Evolutionary conservation across 1,140 invertebrate species (phyloP), one percentile per base, ranked within the genome.

Genomic region (Sipha flava): DNA sequence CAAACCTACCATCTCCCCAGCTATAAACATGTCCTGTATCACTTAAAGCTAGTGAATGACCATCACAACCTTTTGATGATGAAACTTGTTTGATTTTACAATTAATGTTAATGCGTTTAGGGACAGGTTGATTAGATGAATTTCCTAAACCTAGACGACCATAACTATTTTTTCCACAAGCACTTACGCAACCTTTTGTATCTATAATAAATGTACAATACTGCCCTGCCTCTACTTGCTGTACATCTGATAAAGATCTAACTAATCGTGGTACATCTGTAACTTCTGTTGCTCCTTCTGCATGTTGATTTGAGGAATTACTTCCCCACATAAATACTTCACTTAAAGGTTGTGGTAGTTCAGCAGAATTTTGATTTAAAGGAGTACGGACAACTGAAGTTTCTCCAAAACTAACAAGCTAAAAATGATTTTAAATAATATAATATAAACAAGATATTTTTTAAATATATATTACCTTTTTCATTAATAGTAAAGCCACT

Each of bases 311-410:
- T 45, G 89, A 90, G n/a, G 89, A 90, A 85, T 91, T 91, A 83
- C 89, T 90, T 3, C 90, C 90, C 90, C 90, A 91, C 4, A 90
- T 88, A 84, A 88, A 91, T n/a, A 90, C 89, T 82, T 90, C 88
- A 83, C 87, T 81, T 23, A 77, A 9, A 37, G 73, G 73, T 57
- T 77, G 73, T n/a, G 73, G 52, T 29, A 77, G 31, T 23, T 77
- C 73, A 43, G 73, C 73, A 77, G 49, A 77, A 23, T 77, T 77
- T 43, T 77, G 73, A 77, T 77, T 77, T 77, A 77, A 77, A 5
- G 73, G 73, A 77, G 73, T 77, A 40, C 73, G 73, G 9, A 77
- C 73, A 26, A 77, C 73, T 40, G 73, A 77, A 43, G 73, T 77
- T 77, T 77, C 73, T 57, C 73, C 73, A 77, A 77, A 77, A 59